phyloP scores from a whole-genome alignment of 1,140 invertebrate species.

The Drosophila mojavensis region DNA sequence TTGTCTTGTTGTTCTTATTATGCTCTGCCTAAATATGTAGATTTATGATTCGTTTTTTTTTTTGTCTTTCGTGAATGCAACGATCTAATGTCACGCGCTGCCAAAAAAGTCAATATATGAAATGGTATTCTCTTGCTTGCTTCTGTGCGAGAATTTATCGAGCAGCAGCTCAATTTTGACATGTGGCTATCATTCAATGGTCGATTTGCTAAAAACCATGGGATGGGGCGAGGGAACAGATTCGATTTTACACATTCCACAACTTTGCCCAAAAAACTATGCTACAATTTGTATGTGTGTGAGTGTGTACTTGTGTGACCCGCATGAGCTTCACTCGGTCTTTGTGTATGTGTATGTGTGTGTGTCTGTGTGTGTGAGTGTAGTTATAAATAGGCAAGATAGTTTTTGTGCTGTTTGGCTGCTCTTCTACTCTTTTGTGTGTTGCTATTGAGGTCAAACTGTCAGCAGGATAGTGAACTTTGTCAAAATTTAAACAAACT shows the following conservation, averaged over 20 bases:
- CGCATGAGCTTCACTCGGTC: constrained; percentile 43
- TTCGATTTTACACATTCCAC: constrained; percentile 1
- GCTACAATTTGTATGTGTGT: constrained; percentile 41
- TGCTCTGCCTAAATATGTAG: constrained; percentile 29
- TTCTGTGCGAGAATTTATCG: constrained; percentile 53
- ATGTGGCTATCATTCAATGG: constrained; percentile 73
- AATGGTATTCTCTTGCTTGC: constrained; percentile 5
- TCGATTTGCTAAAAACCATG: constrained; percentile 29
- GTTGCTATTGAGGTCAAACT: constrained; percentile 72
- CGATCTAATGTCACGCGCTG: constrained; percentile 58
- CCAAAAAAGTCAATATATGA: constrained; percentile 2
- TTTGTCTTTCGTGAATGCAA: constrained; percentile 40
- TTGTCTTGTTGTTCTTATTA: constrained; percentile 5
- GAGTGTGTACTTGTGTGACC: constrained; percentile 20
- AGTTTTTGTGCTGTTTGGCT: constrained; percentile 58
- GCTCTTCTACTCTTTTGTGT: constrained; percentile 18
- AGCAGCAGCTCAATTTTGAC: constrained; percentile 62
- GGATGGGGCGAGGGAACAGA: constrained; percentile 28
- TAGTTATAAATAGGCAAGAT: constrained; percentile 74
- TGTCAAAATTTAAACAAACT: constrained; percentile 51
- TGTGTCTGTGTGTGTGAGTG: constrained; percentile 20
- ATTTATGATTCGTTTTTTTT: constrained; percentile 36
- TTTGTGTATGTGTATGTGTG: neutral
- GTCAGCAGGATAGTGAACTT: constrained; percentile 77
- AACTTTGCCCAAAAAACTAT: constrained; percentile 42